These are phyloP conservation scores for Pristis pectinata DNA, from an alignment of 2,797 vertebrate genomes.

Conservation along the genomic window DNA sequence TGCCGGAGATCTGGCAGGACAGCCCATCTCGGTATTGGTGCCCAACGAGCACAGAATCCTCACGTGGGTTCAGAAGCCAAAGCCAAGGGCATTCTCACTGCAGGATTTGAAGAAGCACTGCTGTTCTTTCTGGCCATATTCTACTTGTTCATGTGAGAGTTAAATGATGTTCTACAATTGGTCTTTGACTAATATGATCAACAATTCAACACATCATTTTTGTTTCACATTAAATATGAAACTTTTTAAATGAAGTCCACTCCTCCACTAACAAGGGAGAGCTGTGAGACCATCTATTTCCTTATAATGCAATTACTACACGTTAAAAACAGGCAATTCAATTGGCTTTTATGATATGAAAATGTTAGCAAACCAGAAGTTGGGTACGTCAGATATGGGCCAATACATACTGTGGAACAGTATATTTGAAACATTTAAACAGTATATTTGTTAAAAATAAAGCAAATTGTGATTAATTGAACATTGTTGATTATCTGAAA, in stretches of 20 bases:
- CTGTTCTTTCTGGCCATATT: neutral
- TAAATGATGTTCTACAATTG: neutral
- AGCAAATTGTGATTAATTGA: neutral
- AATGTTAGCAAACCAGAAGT: neutral
- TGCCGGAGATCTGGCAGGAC: neutral
- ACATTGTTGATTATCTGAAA: neutral
- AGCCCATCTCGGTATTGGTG: neutral
- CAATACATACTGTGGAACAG: neutral
- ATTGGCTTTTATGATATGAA: neutral
- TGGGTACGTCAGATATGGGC: neutral
- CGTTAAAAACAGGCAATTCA: neutral
- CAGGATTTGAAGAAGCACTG: neutral
- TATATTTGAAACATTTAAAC: neutral
- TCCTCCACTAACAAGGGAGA: neutral
- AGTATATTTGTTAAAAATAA: neutral
- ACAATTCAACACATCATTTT: neutral
- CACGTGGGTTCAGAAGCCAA: neutral
- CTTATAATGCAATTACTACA: neutral
- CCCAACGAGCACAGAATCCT: neutral
- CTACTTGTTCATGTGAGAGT: neutral
- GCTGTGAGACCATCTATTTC: neutral
- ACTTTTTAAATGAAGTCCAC: neutral
- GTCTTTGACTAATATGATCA: neutral
- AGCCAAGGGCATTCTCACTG: neutral
- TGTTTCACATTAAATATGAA: neutral